Percentiles rank a stretch among this genome's conserved stretches.
Evolutionary conservation across 2,113 vertebrate species (phyloP).

Genomic region (Monarcha castaneiventris): DNA sequence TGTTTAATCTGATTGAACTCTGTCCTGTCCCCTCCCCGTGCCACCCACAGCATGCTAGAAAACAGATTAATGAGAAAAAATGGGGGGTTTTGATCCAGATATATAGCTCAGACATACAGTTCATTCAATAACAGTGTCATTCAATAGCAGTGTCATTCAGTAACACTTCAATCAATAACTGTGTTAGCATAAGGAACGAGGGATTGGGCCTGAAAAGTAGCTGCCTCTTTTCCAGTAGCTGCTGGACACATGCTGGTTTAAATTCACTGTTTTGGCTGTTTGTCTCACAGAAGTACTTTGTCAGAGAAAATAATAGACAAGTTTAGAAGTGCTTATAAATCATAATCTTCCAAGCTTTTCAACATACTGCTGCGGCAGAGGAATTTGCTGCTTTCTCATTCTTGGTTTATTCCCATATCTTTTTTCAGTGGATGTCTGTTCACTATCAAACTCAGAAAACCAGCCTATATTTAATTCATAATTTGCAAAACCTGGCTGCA

Average conservation of each 20-base stretch:
- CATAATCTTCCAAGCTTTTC: not conserved
- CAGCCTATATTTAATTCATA: not conserved
- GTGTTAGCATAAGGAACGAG: rapidly evolving
- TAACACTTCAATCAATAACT: not conserved
- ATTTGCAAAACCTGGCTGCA: not conserved
- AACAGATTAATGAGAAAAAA: not conserved
- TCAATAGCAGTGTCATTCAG: not conserved
- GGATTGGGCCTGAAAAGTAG: not conserved
- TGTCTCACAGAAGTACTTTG: not conserved
- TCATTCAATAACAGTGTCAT: not conserved
- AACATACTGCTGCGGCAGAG: not conserved
- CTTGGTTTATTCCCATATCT: not conserved
- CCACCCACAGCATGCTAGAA: not conserved
- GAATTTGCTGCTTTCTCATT: not conserved
- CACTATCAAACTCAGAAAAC: not conserved
- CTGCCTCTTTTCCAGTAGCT: not conserved
- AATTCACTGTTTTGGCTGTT: not conserved
- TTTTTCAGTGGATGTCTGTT: not conserved
- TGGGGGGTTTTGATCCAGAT: rapidly evolving
- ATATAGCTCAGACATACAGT: not conserved
- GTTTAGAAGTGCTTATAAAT: not conserved
- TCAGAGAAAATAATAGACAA: not conserved
- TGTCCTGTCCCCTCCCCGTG: not conserved
- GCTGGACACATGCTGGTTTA: not conserved
- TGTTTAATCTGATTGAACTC: not conserved